A percentile compares a stretch with the other conserved stretches of the same genome.
These are phyloP conservation scores for Pempheris klunzingeri DNA, from an alignment of 2,797 vertebrate genomes.

Conservation along the genomic window DNA sequence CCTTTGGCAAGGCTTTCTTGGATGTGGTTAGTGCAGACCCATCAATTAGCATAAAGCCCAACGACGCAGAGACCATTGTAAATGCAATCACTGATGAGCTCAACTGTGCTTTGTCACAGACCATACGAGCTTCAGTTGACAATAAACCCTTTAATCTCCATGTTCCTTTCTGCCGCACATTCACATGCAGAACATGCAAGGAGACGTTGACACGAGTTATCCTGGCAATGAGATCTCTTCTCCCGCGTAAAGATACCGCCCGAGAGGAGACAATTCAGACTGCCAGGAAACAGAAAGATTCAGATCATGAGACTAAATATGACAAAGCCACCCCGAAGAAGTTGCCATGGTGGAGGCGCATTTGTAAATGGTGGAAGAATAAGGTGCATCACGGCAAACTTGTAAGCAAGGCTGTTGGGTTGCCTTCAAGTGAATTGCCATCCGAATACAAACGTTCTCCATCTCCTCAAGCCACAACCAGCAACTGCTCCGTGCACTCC, in stretches of 20 bases:
- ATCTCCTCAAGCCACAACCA: no score
- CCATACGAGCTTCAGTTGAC: background rate
- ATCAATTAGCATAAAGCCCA: background rate
- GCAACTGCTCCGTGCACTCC: no score
- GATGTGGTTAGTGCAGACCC: background rate
- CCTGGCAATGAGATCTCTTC: background rate
- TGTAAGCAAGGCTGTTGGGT: no score
- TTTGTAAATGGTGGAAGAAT: background rate
- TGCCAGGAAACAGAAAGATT: background rate
- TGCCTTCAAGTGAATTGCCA: no score
- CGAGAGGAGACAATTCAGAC: background rate
- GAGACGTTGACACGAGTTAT: background rate
- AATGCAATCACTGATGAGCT: background rate
- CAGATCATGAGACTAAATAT: background rate
- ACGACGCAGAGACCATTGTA: background rate
- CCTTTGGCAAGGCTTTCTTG: background rate
- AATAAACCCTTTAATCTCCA: background rate
- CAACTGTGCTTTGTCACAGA: background rate
- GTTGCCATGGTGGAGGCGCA: background rate
- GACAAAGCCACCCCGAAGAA: background rate
- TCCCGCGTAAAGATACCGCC: no score
- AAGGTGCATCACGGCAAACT: background rate
- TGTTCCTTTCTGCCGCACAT: background rate
- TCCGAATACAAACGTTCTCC: no score
- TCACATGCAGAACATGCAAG: background rate